Conservation (phyloP, 2,888 invertebrate species). For the Rhimphoctona megacephalus region DNA sequence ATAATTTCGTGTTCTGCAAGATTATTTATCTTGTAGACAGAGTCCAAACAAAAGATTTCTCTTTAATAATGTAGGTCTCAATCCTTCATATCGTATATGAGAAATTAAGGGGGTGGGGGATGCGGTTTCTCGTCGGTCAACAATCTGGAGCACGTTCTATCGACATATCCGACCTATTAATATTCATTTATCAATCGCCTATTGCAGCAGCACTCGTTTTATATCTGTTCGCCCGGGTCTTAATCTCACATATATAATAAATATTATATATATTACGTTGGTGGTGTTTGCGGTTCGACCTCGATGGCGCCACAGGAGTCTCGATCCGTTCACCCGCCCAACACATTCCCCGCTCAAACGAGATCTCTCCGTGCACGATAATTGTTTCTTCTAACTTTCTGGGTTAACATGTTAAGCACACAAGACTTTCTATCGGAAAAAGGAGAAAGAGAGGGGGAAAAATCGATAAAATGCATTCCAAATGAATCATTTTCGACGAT, state of each 20-base stretch:
- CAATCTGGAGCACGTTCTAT: slow-evolving; percentile 22
- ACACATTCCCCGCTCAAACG: slow-evolving; percentile 59
- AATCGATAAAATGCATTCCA: not conserved
- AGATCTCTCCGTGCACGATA: slow-evolving; percentile 47
- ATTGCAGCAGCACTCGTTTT: slow-evolving; percentile 54
- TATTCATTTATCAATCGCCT: slow-evolving; percentile 70
- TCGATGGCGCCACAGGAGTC: slow-evolving; percentile 70
- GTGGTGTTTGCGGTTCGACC: slow-evolving; percentile 62
- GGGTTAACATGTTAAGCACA: not conserved
- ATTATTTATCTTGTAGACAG: not conserved
- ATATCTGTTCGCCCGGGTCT: slow-evolving; percentile 23
- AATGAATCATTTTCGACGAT: not conserved
- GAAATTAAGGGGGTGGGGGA: not conserved
- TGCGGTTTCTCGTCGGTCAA: slow-evolving; percentile 12
- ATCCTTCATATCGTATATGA: not conserved
- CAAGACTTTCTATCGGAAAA: slow-evolving; percentile 7
- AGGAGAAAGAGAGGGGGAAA: not conserved
- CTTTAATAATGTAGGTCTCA: not conserved
- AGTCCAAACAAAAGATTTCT: not conserved
- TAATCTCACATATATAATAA: not conserved
- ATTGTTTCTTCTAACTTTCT: slow-evolving; percentile 7
- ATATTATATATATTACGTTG: slow-evolving; percentile 9
- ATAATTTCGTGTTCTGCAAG: not conserved
- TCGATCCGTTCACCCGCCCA: slow-evolving; percentile 68
- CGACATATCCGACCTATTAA: slow-evolving; percentile 57